phyloP scores from a whole-genome alignment of 2,113 vertebrate species.

The Pituophis catenifer region DNA sequence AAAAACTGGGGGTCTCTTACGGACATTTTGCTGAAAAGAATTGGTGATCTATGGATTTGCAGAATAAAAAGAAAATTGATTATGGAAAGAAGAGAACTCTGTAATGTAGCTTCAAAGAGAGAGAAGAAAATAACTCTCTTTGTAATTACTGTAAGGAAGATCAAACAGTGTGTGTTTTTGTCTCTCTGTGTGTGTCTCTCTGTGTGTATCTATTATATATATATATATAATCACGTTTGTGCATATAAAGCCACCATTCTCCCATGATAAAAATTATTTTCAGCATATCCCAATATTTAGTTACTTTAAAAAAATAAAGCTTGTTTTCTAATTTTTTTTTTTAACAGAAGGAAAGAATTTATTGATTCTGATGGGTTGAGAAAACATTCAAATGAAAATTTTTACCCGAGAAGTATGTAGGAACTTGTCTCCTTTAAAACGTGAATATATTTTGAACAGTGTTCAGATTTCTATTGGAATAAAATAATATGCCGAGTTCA shows the following conservation, averaged over 20 bases:
- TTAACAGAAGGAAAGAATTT: not conserved
- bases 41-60: too few relatives aligned
- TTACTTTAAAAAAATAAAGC: not conserved
- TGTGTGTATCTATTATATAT: too few relatives aligned
- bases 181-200: too few relatives aligned
- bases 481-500: not conserved
- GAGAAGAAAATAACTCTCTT: not conserved
- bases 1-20: too few relatives aligned
- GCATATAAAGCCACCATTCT: not conserved
- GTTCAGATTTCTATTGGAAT: not conserved
- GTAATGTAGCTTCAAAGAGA: not conserved
- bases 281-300: not conserved
- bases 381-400: not conserved
- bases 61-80: too few relatives aligned
- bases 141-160: not conserved
- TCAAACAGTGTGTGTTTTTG: not conserved
- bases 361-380: not conserved
- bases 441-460: not conserved
- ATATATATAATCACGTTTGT: not conserved
- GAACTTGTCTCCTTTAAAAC: not conserved
- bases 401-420: not conserved
- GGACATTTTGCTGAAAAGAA: too few relatives aligned
- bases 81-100: not conserved
- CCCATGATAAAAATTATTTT: not conserved
- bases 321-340: not conserved